Conservation (phyloP, 2,888 invertebrate species). For the Apamea epomidion region DNA sequence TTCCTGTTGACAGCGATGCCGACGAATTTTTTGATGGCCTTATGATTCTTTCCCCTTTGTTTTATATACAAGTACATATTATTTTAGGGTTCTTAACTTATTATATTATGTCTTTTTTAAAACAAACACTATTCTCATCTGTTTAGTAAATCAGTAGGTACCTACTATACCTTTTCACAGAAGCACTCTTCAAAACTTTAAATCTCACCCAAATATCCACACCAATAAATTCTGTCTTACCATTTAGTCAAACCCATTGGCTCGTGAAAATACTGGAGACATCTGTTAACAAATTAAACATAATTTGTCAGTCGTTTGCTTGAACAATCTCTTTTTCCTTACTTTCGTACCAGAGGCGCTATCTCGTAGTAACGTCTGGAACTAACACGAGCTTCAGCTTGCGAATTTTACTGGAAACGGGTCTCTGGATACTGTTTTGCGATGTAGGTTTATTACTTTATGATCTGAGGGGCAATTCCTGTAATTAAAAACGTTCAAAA, state of each 20-base stretch:
- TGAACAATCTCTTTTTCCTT: slow-evolving; percentile 2
- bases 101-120: neutral
- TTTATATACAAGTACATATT: neutral
- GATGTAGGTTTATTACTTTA: neutral
- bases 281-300: slow-evolving; percentile 43
- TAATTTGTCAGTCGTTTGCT: slow-evolving; percentile 24
- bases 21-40: neutral
- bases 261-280: slow-evolving; percentile 39
- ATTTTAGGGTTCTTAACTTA: neutral
- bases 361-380: slow-evolving; percentile 36
- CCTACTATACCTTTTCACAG: neutral
- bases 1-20: neutral
- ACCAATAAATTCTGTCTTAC: slow-evolving; percentile 14
- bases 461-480: no score
- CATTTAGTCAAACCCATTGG: slow-evolving; percentile 15
- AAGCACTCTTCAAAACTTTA: neutral
- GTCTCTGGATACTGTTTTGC: neutral
- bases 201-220: neutral
- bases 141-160: neutral
- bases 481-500: no score
- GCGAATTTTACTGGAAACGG: neutral
- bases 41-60: neutral
- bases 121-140: neutral
- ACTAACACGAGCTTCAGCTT: slow-evolving; percentile 39
- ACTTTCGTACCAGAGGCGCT: slow-evolving; percentile 39